A percentile compares a stretch with the other conserved stretches of the same genome.
These are phyloP conservation scores for Saccostrea echinata DNA, from an alignment of 1,140 invertebrate genomes.

Conservation along the genomic window DNA sequence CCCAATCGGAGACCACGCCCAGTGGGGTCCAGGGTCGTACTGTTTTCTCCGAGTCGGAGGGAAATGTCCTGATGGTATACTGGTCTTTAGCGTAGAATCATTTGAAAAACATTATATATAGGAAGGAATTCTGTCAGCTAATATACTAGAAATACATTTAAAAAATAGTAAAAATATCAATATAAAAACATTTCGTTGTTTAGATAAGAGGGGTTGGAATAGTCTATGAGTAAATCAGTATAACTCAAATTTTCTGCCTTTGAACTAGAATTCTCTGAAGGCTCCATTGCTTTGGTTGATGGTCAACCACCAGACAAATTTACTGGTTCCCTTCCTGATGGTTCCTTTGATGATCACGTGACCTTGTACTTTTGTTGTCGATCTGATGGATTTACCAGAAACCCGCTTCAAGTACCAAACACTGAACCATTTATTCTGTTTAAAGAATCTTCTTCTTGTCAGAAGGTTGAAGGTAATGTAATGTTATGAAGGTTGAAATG, in stretches of 20 bases:
- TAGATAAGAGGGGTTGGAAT: no score
- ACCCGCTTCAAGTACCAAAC: constrained; percentile 12
- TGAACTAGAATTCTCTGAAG: neutral
- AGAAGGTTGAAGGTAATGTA: neutral
- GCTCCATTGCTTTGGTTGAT: neutral
- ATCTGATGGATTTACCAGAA: constrained; percentile 19
- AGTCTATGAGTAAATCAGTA: no score
- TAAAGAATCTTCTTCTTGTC: constrained; percentile 13
- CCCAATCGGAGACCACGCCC: neutral
- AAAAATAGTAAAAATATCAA: no score
- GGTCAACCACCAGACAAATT: neutral
- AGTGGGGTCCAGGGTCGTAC: neutral
- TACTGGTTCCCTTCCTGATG: constrained; percentile 21
- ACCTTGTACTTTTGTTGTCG: constrained; percentile 9
- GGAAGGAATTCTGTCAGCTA: no score
- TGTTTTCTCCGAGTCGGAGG: constrained; percentile 15
- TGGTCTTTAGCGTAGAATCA: no score
- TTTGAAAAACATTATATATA: no score
- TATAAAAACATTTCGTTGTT: no score
- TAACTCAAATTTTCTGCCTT: neutral
- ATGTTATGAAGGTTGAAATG: no score
- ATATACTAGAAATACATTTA: no score
- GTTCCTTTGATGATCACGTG: neutral
- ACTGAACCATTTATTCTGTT: constrained; percentile 27
- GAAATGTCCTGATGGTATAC: constrained; percentile 5